A percentile compares a stretch with the other conserved stretches of the same genome.
phyloP scores from a whole-genome alignment of 2,113 vertebrate genomes.

The Larimichthys polyactis region DNA sequence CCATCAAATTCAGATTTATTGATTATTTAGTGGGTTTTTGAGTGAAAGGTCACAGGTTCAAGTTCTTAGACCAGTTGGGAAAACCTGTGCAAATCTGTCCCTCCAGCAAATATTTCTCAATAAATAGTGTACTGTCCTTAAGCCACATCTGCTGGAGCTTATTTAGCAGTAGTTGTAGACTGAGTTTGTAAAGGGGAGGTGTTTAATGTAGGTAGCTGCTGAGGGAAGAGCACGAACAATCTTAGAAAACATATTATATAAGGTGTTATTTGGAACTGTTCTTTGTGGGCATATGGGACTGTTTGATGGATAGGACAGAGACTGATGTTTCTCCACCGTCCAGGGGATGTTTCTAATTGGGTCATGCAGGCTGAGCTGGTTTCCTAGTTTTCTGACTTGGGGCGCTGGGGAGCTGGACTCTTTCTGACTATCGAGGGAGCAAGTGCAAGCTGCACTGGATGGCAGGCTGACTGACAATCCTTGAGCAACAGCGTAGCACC shows the following conservation, averaged over 20 bases:
- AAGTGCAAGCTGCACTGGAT: slow-evolving; percentile 38
- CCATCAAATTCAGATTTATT: slow-evolving; percentile 29
- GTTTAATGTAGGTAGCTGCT: neutral
- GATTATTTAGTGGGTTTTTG: slow-evolving; percentile 21
- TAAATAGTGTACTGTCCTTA: neutral
- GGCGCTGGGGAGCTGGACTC: slow-evolving; percentile 78
- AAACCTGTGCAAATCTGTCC: neutral
- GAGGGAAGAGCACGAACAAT: neutral
- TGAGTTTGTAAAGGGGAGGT: neutral
- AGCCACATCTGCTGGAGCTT: slow-evolving; percentile 8
- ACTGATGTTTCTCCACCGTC: slow-evolving; percentile 39
- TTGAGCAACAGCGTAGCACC: neutral
- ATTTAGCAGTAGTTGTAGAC: neutral
- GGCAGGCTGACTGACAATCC: slow-evolving; percentile 40
- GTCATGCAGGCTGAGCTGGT: slow-evolving; percentile 73
- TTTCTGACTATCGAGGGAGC: slow-evolving; percentile 71
- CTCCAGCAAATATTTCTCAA: neutral
- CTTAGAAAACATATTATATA: neutral
- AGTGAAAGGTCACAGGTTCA: neutral
- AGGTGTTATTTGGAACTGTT: slow-evolving; percentile 35
- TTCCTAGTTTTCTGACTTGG: slow-evolving; percentile 73
- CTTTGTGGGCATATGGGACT: slow-evolving; percentile 1
- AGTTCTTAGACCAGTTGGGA: neutral
- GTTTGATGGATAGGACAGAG: slow-evolving; percentile 32
- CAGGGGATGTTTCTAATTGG: slow-evolving; percentile 75